Evolutionary conservation across 2,888 invertebrate genomes (phyloP).

Genomic region (Abscondita cerata): DNA sequence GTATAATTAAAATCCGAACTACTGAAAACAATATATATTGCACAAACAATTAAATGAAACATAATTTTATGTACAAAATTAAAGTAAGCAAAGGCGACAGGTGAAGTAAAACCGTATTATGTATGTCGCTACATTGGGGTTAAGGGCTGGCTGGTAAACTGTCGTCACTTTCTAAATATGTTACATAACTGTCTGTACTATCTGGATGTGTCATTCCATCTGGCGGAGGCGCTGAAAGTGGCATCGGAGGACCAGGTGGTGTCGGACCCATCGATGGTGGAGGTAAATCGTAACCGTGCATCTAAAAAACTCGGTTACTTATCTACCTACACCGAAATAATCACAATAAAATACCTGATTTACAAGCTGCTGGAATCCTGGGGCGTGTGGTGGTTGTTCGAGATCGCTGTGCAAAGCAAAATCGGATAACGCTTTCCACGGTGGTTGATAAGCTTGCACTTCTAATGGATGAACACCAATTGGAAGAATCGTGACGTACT

Average conservation of each 20-base stretch:
- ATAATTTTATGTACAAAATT: constrained; percentile 8
- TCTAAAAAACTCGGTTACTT: constrained; percentile 62
- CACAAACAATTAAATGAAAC: constrained; percentile 20
- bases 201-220: constrained; percentile 78
- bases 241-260: constrained; percentile 59
- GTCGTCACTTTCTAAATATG: constrained; percentile 90
- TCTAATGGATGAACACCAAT: constrained; percentile 88
- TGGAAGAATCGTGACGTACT: constrained; percentile 87
- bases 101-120: constrained; percentile 30
- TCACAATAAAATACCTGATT: constrained; percentile 74
- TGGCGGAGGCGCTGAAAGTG: constrained; percentile 65
- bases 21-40: constrained; percentile 26
- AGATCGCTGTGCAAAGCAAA: constrained; percentile 95
- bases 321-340: background rate
- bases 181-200: constrained; percentile 89
- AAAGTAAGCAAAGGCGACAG: constrained; percentile 32
- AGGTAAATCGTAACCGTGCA: constrained; percentile 87
- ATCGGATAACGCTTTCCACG: constrained; percentile 96
- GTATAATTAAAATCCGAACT: background rate
- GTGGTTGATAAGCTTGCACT: constrained; percentile 92
- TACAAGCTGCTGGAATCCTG: constrained; percentile 95
- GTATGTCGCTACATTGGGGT: constrained; percentile 43
- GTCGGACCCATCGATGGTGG: constrained; percentile 61
- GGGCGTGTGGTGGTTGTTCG: constrained; percentile 82
- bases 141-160: constrained; percentile 79